These are phyloP conservation scores for Sebastes ruberrimus DNA, from an alignment of 2,797 vertebrate genomes.

Conservation along the genomic window DNA sequence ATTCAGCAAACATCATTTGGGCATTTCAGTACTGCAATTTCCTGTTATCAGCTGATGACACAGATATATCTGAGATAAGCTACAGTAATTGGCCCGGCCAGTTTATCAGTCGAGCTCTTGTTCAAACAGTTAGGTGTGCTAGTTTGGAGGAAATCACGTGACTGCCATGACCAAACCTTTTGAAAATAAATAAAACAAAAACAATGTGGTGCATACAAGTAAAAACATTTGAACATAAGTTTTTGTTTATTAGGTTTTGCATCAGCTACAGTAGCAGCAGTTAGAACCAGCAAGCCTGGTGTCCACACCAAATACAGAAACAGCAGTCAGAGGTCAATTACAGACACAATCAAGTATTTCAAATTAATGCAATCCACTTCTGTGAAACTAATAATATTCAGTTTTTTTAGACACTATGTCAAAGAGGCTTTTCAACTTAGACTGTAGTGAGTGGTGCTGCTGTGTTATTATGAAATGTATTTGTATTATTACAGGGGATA, in stretches of 20 bases:
- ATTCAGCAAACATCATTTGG: background rate
- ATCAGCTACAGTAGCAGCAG: background rate
- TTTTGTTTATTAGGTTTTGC: background rate
- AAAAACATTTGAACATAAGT: background rate
- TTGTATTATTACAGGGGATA: background rate
- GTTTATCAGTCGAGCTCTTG: background rate
- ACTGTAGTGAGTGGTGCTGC: background rate
- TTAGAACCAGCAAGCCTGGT: accelerated
- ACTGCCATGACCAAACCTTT: background rate
- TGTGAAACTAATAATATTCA: background rate
- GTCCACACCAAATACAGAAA: too few species aligned
- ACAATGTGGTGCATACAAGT: background rate
- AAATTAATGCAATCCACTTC: background rate
- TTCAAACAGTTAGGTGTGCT: background rate
- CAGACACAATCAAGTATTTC: background rate
- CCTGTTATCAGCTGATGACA: background rate
- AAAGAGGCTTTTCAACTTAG: background rate
- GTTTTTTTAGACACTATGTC: background rate
- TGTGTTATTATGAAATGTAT: background rate
- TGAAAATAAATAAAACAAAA: background rate
- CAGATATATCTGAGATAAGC: background rate
- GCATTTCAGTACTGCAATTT: background rate
- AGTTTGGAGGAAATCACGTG: background rate
- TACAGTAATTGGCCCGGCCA: background rate
- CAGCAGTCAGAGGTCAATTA: background rate